These are phyloP conservation scores for Brassicogethes aeneus DNA, from an alignment of 2,888 invertebrate species.

Conservation along the genomic window DNA sequence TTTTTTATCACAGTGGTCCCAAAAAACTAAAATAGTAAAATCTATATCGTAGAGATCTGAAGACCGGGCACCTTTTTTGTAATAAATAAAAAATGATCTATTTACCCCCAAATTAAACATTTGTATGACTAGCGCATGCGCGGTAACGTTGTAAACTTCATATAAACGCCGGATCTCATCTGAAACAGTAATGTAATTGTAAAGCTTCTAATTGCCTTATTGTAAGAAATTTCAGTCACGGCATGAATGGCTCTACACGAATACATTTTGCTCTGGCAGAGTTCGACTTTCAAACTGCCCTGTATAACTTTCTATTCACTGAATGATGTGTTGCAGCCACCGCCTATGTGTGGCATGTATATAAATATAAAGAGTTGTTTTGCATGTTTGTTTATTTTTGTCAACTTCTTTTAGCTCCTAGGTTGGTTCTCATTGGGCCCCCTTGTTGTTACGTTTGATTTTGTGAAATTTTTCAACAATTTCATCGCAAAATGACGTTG, in stretches of 20 bases:
- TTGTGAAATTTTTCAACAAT: not conserved
- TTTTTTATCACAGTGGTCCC: too few species aligned
- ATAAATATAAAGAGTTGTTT: conserved; percentile 14
- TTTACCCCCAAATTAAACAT: too few species aligned
- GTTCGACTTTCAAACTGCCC: conserved; percentile 31
- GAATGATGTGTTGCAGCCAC: conserved; percentile 37
- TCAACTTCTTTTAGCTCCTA: conserved; percentile 19
- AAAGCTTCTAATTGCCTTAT: conserved; percentile 37
- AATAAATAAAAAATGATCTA: too few species aligned
- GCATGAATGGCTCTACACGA: conserved; percentile 41
- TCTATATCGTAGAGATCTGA: too few species aligned
- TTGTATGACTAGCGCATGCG: not conserved
- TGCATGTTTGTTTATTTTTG: conserved; percentile 26
- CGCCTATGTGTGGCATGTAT: conserved; percentile 34
- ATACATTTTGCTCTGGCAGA: conserved; percentile 40
- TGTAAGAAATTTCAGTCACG: conserved; percentile 36
- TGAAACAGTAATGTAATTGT: conserved; percentile 23
- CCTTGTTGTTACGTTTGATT: conserved; percentile 4
- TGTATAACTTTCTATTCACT: too few species aligned
- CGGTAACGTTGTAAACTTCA: not conserved
- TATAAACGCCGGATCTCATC: not conserved
- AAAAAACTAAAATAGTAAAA: too few species aligned
- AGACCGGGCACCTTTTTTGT: too few species aligned
- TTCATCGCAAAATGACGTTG: not conserved
- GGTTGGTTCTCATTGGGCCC: conserved; percentile 21